A percentile compares a stretch with the other conserved stretches of the same genome.
Conservation (phyloP, 2,113 vertebrate genomes). For the Gasterosteus nipponicus region DNA sequence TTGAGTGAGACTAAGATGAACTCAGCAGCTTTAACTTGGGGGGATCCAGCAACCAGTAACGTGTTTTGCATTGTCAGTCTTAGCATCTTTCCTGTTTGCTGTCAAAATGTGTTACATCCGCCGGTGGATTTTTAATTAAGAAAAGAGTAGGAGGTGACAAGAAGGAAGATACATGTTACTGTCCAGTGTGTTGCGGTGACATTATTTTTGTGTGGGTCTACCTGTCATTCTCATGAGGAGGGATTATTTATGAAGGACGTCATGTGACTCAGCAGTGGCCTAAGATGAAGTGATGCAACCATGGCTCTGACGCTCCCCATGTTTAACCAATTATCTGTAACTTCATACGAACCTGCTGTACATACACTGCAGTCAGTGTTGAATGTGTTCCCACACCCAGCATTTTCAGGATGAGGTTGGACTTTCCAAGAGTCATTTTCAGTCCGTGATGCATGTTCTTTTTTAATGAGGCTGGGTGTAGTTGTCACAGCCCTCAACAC, state of each 20-base stretch:
- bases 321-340: slow-evolving; percentile 37
- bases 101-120: background rate
- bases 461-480: slow-evolving; percentile 60
- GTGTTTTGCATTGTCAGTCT: background rate
- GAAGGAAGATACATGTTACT: background rate
- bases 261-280: background rate
- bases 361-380: slow-evolving; percentile 35
- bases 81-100: background rate
- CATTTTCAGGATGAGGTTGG: slow-evolving; percentile 60
- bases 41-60: background rate
- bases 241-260: slow-evolving; percentile 1
- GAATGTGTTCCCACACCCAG: slow-evolving; percentile 63
- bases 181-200: background rate
- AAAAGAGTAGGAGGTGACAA: slow-evolving; percentile 1
- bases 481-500: slow-evolving; percentile 56
- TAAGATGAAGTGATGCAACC: slow-evolving; percentile 21
- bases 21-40: background rate
- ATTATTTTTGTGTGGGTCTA: slow-evolving; percentile 11
- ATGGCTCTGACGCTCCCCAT: background rate
- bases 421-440: slow-evolving; percentile 70
- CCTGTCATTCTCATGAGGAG: slow-evolving; percentile 5
- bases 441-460: slow-evolving; percentile 63
- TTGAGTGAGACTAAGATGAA: slow-evolving; percentile 12
- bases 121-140: background rate
- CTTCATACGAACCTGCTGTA: slow-evolving; percentile 41